phyloP scores from a whole-genome alignment of 2,113 vertebrate genomes.

The Dromaius novaehollandiae region DNA sequence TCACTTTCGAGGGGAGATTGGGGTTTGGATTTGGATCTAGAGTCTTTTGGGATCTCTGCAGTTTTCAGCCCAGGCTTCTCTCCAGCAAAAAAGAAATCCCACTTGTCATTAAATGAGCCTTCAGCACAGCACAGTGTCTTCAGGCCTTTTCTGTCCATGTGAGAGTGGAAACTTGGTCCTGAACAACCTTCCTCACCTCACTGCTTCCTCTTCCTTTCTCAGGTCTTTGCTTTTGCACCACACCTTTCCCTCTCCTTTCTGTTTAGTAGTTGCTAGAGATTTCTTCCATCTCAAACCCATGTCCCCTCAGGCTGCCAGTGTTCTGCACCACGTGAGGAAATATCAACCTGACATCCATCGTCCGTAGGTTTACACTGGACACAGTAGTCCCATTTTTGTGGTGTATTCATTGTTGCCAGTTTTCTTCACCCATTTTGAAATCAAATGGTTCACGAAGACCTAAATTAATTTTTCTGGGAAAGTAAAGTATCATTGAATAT shows the following conservation, averaged over 20 bases:
- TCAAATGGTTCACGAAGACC: slow-evolving; percentile 6
- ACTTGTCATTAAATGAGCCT: neutral
- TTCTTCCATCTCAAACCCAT: fast-evolving
- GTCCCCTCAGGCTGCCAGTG: neutral
- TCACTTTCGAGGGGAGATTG: neutral
- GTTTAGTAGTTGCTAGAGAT: neutral
- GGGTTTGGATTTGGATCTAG: neutral
- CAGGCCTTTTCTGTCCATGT: neutral
- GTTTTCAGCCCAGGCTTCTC: neutral
- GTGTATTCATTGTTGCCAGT: neutral
- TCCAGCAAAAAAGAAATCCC: neutral
- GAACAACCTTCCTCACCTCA: neutral
- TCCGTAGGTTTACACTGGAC: fast-evolving
- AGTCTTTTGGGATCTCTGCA: neutral
- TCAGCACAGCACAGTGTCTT: neutral
- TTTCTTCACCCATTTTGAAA: slow-evolving; percentile 25
- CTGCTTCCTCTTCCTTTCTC: neutral
- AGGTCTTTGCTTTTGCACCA: neutral
- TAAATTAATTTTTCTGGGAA: slow-evolving; percentile 37
- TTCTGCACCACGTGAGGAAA: neutral
- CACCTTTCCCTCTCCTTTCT: neutral
- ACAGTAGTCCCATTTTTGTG: neutral
- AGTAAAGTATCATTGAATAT: neutral
- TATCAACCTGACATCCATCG: fast-evolving
- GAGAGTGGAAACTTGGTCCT: neutral